phyloP scores from a whole-genome alignment of 2,888 invertebrate genomes.

The Dasysyrphus albostriatus region DNA sequence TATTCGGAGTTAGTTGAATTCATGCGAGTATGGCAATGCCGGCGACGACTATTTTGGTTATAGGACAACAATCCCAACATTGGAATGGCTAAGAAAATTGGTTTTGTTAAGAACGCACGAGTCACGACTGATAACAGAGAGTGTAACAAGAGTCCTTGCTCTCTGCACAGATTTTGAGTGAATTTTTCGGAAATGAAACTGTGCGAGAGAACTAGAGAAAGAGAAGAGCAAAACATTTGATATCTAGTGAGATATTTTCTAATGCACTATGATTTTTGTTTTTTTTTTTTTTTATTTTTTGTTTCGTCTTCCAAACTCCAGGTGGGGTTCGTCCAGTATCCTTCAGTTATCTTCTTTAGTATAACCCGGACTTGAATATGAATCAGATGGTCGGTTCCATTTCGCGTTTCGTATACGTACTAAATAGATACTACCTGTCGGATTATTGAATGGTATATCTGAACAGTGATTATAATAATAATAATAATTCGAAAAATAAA shows the following conservation, averaged over 20 bases:
- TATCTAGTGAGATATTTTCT: slow-evolving; percentile 48
- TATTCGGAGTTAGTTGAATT: not conserved
- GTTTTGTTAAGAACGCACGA: slow-evolving; percentile 25
- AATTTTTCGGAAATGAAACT: slow-evolving; percentile 1
- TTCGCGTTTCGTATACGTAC: slow-evolving; percentile 57
- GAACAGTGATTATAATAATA: slow-evolving; percentile 31
- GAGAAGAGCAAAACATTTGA: slow-evolving; percentile 34
- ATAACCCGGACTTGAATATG: slow-evolving; percentile 78
- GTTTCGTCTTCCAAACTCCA: slow-evolving; percentile 64
- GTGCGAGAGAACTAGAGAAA: slow-evolving; percentile 14
- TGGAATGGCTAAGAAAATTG: slow-evolving; percentile 33
- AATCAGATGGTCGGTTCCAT: slow-evolving; percentile 78
- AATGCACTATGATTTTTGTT: slow-evolving; percentile 44
- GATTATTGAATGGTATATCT: slow-evolving; percentile 62
- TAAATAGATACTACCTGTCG: slow-evolving; percentile 67
- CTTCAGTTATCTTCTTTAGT: slow-evolving; percentile 78
- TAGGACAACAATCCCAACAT: slow-evolving; percentile 64
- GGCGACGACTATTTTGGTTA: not conserved
- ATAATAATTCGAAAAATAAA: not conserved
- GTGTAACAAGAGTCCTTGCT: slow-evolving; percentile 36
- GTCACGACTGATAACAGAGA: slow-evolving; percentile 57
- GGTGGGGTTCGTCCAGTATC: slow-evolving; percentile 79
- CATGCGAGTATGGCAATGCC: slow-evolving; percentile 7
- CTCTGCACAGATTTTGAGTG: slow-evolving; percentile 43
- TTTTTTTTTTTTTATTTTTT: too few species aligned